Percentiles rank a stretch among this genome's conserved stretches.
Conservation (phyloP, 2,888 invertebrate species). For the Bombylius major region DNA sequence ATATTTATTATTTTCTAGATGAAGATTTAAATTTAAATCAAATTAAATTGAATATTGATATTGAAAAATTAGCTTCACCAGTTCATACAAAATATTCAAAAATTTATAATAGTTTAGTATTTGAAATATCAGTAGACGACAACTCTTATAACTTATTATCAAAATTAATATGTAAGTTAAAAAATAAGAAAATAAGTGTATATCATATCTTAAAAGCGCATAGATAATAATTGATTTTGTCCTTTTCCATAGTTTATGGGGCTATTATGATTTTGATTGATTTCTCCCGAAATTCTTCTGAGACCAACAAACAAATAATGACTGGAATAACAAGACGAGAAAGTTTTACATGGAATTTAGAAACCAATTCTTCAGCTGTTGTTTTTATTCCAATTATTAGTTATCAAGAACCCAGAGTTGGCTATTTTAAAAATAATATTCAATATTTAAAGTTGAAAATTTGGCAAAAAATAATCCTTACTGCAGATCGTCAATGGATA, state of each 20-base stretch:
- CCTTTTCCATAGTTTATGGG: neutral
- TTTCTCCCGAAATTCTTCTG: neutral
- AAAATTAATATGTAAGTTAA: neutral
- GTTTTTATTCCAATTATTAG: neutral
- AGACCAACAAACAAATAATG: neutral
- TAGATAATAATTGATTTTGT: neutral
- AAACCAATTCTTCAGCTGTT: neutral
- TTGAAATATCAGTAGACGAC: neutral
- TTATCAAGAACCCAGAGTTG: neutral
- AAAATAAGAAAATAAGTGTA: neutral
- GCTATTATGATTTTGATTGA: neutral
- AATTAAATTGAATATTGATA: neutral
- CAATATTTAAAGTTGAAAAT: neutral
- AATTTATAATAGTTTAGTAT: neutral
- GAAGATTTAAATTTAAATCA: neutral
- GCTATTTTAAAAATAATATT: neutral
- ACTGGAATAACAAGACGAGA: neutral
- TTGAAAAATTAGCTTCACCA: neutral
- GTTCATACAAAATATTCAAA: neutral
- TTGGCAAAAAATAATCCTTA: neutral
- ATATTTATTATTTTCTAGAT: neutral
- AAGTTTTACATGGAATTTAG: neutral
- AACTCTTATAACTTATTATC: neutral
- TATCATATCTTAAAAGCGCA: neutral
- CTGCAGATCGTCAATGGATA: neutral